These are phyloP conservation scores for Eilema griseolum DNA, from an alignment of 2,888 invertebrate species.

Conservation along the genomic window DNA sequence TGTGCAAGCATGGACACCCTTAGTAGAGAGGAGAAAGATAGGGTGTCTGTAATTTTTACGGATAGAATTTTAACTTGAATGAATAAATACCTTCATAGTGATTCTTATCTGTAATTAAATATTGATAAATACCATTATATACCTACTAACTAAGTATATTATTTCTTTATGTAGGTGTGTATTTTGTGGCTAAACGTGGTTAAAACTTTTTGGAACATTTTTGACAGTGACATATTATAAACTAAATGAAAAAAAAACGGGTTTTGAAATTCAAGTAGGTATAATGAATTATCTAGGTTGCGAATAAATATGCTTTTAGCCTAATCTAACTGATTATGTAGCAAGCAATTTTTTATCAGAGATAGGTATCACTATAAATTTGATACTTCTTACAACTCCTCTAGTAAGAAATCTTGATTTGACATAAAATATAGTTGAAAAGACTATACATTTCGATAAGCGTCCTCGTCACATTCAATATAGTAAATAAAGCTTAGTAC, in stretches of 20 bases:
- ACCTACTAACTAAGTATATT: neutral
- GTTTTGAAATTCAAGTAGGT: neutral
- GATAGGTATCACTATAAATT: neutral
- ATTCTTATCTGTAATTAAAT: neutral
- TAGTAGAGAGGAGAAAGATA: slow-evolving; percentile 26
- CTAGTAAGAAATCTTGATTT: neutral
- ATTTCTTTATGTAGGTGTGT: neutral
- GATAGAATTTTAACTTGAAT: neutral
- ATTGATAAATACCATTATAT: neutral
- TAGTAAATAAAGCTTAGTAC: slow-evolving; percentile 55
- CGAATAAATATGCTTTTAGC: neutral
- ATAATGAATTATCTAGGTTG: neutral
- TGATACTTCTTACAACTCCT: neutral
- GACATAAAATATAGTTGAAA: neutral
- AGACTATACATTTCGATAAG: neutral
- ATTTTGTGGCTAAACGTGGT: neutral
- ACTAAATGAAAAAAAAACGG: neutral
- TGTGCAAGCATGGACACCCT: slow-evolving; percentile 40
- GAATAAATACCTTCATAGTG: neutral
- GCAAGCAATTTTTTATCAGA: too few species aligned
- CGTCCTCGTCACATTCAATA: slow-evolving; percentile 37
- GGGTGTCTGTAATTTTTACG: slow-evolving; percentile 19
- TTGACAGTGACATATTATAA: neutral
- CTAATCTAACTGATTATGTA: neutral
- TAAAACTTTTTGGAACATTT: neutral